Conservation (phyloP, 1,140 invertebrate species). For the Halyomorpha halys region DNA sequence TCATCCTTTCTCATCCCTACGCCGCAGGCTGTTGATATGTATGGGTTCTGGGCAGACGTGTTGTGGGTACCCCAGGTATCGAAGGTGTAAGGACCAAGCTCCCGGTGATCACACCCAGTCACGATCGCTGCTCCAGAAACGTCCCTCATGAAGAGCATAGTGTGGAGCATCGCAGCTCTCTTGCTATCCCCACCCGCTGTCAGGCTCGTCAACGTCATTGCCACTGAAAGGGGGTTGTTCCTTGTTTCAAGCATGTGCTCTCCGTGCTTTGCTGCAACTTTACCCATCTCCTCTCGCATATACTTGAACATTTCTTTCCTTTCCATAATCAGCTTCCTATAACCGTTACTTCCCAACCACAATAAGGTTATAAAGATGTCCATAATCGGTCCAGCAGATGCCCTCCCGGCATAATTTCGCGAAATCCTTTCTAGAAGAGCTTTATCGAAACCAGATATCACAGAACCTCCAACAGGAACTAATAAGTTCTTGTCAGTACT, state of each 20-base stretch:
- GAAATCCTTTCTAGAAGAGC: slow-evolving; percentile 55
- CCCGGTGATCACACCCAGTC: slow-evolving; percentile 43
- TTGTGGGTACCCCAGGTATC: slow-evolving; percentile 58
- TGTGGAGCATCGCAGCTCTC: slow-evolving; percentile 48
- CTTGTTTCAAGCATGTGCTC: slow-evolving; percentile 54
- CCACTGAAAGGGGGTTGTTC: slow-evolving; percentile 64
- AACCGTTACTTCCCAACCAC: slow-evolving; percentile 57
- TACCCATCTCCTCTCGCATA: slow-evolving; percentile 47
- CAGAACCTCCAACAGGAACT: slow-evolving; percentile 75
- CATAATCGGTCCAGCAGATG: slow-evolving; percentile 58
- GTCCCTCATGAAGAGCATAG: slow-evolving; percentile 58
- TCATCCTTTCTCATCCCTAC: slow-evolving; percentile 55
- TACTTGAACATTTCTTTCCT: slow-evolving; percentile 55
- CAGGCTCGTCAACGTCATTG: slow-evolving; percentile 35
- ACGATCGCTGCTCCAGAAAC: slow-evolving; percentile 58
- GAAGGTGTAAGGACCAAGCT: slow-evolving; percentile 45
- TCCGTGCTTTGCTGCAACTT: slow-evolving; percentile 48
- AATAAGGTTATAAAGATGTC: slow-evolving; percentile 75
- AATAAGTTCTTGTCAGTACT: slow-evolving; percentile 83
- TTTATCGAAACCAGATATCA: slow-evolving; percentile 65
- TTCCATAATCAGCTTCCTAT: slow-evolving; percentile 49
- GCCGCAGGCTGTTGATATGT: slow-evolving; percentile 59
- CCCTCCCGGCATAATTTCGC: slow-evolving; percentile 65
- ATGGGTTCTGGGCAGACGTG: slow-evolving; percentile 48
- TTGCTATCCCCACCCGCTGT: slow-evolving; percentile 36